These are phyloP conservation scores for Hydraecia micacea DNA, from an alignment of 2,888 invertebrate species.

Conservation along the genomic window DNA sequence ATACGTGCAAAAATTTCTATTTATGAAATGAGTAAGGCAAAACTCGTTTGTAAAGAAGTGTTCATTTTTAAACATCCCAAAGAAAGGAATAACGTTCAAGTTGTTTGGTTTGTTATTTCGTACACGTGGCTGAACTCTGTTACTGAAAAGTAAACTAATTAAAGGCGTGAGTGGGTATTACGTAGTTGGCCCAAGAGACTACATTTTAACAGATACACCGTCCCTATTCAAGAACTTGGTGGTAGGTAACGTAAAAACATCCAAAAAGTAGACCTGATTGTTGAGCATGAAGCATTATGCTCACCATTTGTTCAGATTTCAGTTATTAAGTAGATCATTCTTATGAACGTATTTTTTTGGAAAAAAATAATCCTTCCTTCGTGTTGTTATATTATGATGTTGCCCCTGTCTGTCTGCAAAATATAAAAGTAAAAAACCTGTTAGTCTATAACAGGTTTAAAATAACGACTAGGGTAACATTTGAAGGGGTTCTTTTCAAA, in stretches of 20 bases:
- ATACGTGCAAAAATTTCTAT: conserved; percentile 9
- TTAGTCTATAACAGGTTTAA: conserved; percentile 40
- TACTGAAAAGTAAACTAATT: background rate
- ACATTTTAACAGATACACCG: background rate
- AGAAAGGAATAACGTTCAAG: background rate
- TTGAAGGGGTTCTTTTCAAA: conserved; percentile 45
- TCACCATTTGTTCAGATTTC: background rate
- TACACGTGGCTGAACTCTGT: background rate
- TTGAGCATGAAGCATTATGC: background rate
- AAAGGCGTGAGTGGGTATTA: background rate
- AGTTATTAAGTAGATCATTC: background rate
- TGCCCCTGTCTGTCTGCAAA: conserved; percentile 29
- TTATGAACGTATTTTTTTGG: no score
- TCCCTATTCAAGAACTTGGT: background rate
- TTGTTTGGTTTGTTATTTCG: background rate
- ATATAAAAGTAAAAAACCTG: conserved; percentile 30
- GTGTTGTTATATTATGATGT: conserved; percentile 5
- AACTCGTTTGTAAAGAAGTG: background rate
- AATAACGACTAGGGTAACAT: conserved; percentile 57
- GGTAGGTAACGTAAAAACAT: no score
- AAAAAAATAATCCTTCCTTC: background rate
- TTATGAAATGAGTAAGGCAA: background rate
- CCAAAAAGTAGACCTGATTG: background rate
- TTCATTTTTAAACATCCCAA: background rate
- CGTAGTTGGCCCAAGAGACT: background rate